Base-by-base conservation (phyloP, 1,140 invertebrate genomes). In the Panagrolaimus sp. region DNA sequence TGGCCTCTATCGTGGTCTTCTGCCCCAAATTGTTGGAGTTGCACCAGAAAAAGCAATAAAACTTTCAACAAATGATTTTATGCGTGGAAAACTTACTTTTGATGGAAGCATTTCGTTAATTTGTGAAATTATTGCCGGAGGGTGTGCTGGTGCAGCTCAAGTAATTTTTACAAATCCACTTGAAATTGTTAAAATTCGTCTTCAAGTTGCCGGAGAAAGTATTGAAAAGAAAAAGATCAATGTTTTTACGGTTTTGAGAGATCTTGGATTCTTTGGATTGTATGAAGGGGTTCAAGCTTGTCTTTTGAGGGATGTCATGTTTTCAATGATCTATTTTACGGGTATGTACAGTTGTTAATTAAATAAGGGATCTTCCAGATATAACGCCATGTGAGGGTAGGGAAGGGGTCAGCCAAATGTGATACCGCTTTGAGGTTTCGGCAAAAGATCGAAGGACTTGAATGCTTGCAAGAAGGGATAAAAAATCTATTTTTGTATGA, bases 41-140 rank as follows among this genome's bases (percentile, higher is more conserved):
- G 95, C 95, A 1, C 96, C 96, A 0, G 96, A 99, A 83, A 99
- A 99, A 85, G 96, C 96, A 76, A 98, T 98, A 71, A 99, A 99
- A 85, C 86, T 98, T 43, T 98, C 94, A 44, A 87, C 91, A 70
- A 96, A 96, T 84, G 94, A 96, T 85, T 89, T 96, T 24, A 89
- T 98, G 38, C 88, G 95, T 70, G 96, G 98, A 85, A 96, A 96
- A 84, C 88, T 96, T 24, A 91, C 90, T 5, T 52, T 91, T 80
- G 81, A 81, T 43, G 91, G 91, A 80, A 91, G 93, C 77, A 88
- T 98, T 67, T 87, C 91, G 4, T 67, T 94, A 0, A 90, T 87
- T 79, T 89, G 88, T 26, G 96, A 98, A 88, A 88, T 96, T 68
- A 66, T 96, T 14, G 91, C 96, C 71, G 96, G 96, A 70, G 93